Conservation (phyloP, 2,888 invertebrate genomes). For the Cephus nigrinus region DNA sequence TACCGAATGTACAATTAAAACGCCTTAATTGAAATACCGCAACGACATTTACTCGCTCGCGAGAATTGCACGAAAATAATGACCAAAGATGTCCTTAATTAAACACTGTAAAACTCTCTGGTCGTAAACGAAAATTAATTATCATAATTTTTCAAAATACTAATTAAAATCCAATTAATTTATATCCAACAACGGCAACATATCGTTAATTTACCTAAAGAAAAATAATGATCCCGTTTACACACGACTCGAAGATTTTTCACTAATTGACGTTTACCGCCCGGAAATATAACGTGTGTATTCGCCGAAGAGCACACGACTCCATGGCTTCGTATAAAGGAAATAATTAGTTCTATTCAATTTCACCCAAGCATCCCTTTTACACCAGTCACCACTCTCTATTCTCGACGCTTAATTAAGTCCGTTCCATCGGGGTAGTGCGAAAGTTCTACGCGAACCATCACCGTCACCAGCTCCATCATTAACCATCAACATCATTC, state of each 20-base stretch:
- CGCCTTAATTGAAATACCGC: not conserved
- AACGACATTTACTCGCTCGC: not conserved
- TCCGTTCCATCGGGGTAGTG: slow-evolving; percentile 1
- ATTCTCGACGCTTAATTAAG: slow-evolving; percentile 19
- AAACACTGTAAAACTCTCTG: not conserved
- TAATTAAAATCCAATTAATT: not conserved
- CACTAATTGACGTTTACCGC: not conserved
- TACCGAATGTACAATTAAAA: not conserved
- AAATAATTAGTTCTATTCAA: slow-evolving; percentile 22
- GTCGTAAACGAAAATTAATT: not conserved
- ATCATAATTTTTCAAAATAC: not conserved
- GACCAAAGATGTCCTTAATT: too few relatives aligned
- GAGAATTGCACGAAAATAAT: not conserved
- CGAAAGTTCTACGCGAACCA: not conserved
- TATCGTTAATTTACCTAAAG: not conserved
- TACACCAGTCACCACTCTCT: slow-evolving; percentile 1
- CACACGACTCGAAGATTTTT: not conserved
- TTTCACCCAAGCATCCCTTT: slow-evolving; percentile 15
- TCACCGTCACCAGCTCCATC: not conserved
- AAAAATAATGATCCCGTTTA: not conserved
- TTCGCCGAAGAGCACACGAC: not conserved
- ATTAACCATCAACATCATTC: not conserved
- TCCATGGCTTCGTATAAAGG: not conserved
- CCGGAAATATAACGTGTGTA: not conserved
- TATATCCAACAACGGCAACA: not conserved